These are phyloP conservation scores for Phasia obesa DNA, from an alignment of 2,888 invertebrate species.

Conservation along the genomic window DNA sequence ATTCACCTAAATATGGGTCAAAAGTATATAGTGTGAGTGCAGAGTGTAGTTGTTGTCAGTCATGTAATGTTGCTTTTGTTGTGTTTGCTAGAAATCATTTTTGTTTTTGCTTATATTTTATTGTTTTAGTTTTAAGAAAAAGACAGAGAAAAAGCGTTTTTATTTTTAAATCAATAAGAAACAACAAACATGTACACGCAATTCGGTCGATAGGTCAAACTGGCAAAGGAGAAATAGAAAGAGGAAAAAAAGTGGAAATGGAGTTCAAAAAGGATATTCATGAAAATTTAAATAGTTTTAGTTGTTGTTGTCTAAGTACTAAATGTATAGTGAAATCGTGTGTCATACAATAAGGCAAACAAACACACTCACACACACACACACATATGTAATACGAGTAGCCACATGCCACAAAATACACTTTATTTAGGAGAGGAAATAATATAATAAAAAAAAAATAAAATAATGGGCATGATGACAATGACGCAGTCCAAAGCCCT, in stretches of 20 bases:
- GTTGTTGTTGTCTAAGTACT: not conserved
- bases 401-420: conserved; percentile 42
- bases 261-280: conserved; percentile 26
- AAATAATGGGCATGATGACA: not conserved
- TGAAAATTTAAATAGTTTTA: conserved; percentile 3
- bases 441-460: not conserved
- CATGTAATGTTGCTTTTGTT: conserved; percentile 57
- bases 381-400: not conserved
- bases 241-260: conserved; percentile 2
- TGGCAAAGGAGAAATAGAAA: conserved; percentile 33
- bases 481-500: conserved; percentile 32
- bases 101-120: not conserved
- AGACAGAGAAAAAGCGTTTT: no score
- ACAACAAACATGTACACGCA: conserved; percentile 59
- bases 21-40: conserved; percentile 41
- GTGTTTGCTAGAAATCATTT: conserved; percentile 16
- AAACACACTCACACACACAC: not conserved
- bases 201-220: conserved; percentile 74
- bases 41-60: conserved; percentile 36
- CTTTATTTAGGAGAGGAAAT: not conserved
- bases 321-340: conserved; percentile 18
- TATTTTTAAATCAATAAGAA: conserved; percentile 52
- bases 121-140: no score
- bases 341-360: conserved; percentile 42
- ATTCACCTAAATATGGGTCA: conserved; percentile 53